Evolutionary conservation across 2,113 vertebrate genomes (phyloP), one percentile per base, ranked within the genome.

Genomic region (Donacobius atricapilla): DNA sequence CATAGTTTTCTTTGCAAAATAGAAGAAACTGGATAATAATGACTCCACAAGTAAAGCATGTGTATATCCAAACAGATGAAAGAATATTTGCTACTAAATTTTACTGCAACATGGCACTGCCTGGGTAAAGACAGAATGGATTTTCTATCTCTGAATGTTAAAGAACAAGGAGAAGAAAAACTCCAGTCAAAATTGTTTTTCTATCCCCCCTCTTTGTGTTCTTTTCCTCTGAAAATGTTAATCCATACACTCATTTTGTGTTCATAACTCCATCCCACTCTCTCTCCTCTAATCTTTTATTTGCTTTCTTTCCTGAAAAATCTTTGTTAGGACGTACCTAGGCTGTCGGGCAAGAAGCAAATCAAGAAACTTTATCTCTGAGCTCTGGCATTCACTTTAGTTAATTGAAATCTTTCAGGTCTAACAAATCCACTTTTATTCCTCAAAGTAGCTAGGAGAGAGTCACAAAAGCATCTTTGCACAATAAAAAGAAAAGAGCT

Each of bases 321-420:
- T 76, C 73, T 83, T 78, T 8, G 0, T 83, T 76, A 79, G 60
- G 24, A 82, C 11, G 37, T 61, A 45, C 14, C 16, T 63, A 44
- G 44, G 21, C 60, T 84, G 57, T 56, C 15, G 53, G 21, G 56
- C 40, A 40, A 84, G 48, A 82, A 83, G 30, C 5, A 54, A 90
- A 91, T 73, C 88, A 80, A 21, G 25, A 90, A 63, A 75, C 44
- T 57, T 87, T 76, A 61, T 92, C 57, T 83, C 56, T 54, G 56
- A 88, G 85, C 30, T 68, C 44, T 71, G 65, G 70, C 51, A 85
- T 94, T 94, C 65, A 56, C 13, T 90, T 82, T 1, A 83, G 51
- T 90, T 94, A 95, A 93, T 92, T 85, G 86, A 94, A 95, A 93
- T 85, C 44, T 92, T 93, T 88, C 79, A 85, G 61, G 78, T 84